Conservation (phyloP, 2,113 vertebrate species). For the Cyphomyrus discorhynchus region DNA sequence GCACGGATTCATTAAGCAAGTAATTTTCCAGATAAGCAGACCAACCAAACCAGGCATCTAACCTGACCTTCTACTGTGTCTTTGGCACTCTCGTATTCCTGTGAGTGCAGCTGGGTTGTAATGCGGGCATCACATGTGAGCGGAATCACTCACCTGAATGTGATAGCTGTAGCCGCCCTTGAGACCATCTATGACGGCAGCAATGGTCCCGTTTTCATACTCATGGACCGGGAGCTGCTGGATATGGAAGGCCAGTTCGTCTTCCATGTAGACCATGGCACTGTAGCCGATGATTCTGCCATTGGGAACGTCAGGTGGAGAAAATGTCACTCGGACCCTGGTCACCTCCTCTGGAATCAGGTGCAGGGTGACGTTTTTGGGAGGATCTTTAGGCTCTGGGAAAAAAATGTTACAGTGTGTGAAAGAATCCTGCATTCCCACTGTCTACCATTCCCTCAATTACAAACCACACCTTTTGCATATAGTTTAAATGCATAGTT, state of each 20-base stretch:
- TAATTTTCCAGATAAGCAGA: not conserved
- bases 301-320: conserved; percentile 79
- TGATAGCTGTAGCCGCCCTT: conserved; percentile 89
- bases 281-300: conserved; percentile 85
- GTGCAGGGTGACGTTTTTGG: conserved; percentile 79
- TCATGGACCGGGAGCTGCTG: conserved; percentile 66
- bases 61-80: not conserved
- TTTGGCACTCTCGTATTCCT: not conserved
- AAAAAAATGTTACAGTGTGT: conserved; percentile 13
- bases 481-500: not conserved
- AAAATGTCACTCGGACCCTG: conserved; percentile 78
- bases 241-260: conserved; percentile 63
- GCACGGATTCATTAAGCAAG: not conserved
- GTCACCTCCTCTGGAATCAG: conserved; percentile 82
- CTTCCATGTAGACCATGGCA: conserved; percentile 72
- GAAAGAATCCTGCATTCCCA: not conserved
- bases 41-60: not conserved
- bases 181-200: conserved; percentile 76
- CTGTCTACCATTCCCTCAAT: not conserved
- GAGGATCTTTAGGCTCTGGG: conserved; percentile 84
- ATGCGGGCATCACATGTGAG: not conserved
- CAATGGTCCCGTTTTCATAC: conserved; percentile 67
- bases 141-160: conserved; percentile 68
- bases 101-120: not conserved
- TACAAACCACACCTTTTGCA: not conserved